phyloP scores from a whole-genome alignment of 2,113 vertebrate species.

The Podarcis raffonei region DNA sequence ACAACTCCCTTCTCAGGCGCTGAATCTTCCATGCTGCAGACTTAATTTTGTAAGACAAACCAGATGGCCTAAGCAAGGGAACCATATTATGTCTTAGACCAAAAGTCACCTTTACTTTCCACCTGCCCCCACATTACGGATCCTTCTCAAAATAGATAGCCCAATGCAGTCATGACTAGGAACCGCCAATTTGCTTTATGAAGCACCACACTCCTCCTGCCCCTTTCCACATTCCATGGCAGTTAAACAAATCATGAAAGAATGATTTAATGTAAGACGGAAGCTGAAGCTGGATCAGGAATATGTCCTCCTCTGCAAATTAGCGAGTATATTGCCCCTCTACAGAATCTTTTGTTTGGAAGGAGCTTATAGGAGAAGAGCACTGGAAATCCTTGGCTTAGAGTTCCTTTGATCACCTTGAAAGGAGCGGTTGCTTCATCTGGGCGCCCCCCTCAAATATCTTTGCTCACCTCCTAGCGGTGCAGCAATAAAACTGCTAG shows the following conservation, averaged over 20 bases:
- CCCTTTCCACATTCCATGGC: neutral
- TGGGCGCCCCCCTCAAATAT: no score
- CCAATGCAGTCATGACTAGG: neutral
- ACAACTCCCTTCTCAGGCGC: neutral
- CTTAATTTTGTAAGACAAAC: conserved; percentile 8
- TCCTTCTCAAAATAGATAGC: neutral
- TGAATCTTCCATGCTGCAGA: neutral
- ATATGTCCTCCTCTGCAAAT: neutral
- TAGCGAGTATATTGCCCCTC: neutral
- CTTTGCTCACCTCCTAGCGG: no score
- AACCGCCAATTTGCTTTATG: neutral
- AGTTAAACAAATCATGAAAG: neutral
- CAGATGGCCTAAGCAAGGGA: neutral
- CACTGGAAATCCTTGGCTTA: neutral
- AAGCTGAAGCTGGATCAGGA: neutral
- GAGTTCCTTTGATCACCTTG: neutral
- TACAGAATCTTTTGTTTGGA: neutral
- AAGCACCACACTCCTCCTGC: no score
- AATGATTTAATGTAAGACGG: neutral
- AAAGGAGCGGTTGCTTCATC: neutral
- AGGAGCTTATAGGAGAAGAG: neutral
- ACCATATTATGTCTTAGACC: neutral
- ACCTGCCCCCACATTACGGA: neutral
- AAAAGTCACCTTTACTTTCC: neutral
- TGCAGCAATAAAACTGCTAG: no score